Percentiles rank a stretch among this genome's conserved stretches.
phyloP scores from a whole-genome alignment of 2,888 invertebrate genomes.

The Mythimna albipuncta region DNA sequence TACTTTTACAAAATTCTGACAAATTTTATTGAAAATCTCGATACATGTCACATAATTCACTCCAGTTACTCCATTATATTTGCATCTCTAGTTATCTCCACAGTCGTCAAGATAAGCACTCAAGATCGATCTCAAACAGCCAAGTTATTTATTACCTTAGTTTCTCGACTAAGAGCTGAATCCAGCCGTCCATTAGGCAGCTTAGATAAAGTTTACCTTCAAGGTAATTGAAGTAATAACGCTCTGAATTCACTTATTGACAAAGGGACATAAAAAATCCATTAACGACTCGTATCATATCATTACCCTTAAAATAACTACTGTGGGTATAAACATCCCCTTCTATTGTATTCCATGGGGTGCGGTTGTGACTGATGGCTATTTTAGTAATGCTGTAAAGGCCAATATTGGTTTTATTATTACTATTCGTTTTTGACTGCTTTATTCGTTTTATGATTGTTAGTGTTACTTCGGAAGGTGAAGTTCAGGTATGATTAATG shows the following conservation, averaged over 20 bases:
- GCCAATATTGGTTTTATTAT: constrained; percentile 74
- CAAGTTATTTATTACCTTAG: constrained; percentile 22
- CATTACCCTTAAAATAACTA: constrained; percentile 70
- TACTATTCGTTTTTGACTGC: constrained; percentile 68
- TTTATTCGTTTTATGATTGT: not conserved
- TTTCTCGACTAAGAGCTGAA: constrained; percentile 19
- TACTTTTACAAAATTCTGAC: not conserved
- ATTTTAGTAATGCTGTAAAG: constrained; percentile 73
- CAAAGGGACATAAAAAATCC: constrained; percentile 72
- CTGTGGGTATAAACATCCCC: constrained; percentile 72
- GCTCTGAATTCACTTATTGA: constrained; percentile 64
- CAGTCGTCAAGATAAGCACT: constrained; percentile 20
- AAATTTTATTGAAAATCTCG: not conserved
- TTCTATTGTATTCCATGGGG: constrained; percentile 71
- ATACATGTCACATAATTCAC: not conserved
- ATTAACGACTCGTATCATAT: constrained; percentile 69
- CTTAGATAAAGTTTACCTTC: constrained; percentile 37
- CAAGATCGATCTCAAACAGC: constrained; percentile 3
- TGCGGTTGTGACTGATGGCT: constrained; percentile 75
- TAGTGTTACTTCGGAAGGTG: not conserved
- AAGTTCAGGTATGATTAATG: not conserved
- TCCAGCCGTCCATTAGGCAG: constrained; percentile 22
- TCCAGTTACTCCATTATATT: constrained; percentile 1
- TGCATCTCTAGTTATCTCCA: constrained; percentile 5
- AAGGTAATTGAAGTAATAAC: constrained; percentile 41